phyloP scores from a whole-genome alignment of 1,140 invertebrate species.

The Capitella teleta region DNA sequence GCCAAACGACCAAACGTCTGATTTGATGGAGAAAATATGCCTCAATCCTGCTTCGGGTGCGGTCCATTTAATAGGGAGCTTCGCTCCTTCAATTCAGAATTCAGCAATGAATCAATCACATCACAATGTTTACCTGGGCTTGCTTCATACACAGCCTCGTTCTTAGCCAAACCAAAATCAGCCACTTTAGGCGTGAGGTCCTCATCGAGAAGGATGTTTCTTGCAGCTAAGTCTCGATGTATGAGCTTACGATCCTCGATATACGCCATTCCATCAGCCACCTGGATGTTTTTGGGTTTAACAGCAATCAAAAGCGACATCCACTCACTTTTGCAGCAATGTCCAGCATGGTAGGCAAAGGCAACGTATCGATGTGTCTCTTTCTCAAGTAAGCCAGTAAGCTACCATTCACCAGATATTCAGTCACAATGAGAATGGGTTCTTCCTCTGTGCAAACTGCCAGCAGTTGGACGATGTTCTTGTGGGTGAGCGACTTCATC shows the following conservation, averaged over 20 bases:
- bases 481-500: constrained; percentile 89
- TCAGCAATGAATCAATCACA: too few relatives aligned
- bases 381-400: constrained; percentile 61
- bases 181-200: constrained; percentile 77
- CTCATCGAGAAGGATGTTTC: constrained; percentile 94
- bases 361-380: constrained; percentile 49
- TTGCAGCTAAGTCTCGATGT: constrained; percentile 53
- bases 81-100: too few relatives aligned
- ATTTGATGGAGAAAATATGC: constrained; percentile 99
- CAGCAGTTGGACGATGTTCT: constrained; percentile 87
- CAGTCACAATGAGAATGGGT: constrained; percentile 76
- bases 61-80: constrained; percentile 96
- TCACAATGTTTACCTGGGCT: constrained; percentile 10
- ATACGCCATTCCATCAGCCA: constrained; percentile 98
- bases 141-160: constrained; percentile 11
- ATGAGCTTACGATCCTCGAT: constrained; percentile 99
- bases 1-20: constrained; percentile 99
- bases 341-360: constrained; percentile 78
- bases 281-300: constrained; percentile 93
- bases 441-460: constrained; percentile 97
- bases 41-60: constrained; percentile 97
- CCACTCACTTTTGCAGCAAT: constrained; percentile 76
- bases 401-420: constrained; percentile 95
- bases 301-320: too few relatives aligned
- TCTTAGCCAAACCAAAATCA: constrained; percentile 90